A percentile compares a stretch with the other conserved stretches of the same genome.
Evolutionary conservation across 1,140 invertebrate species (phyloP).

Genomic region (Brachionus rubens): DNA sequence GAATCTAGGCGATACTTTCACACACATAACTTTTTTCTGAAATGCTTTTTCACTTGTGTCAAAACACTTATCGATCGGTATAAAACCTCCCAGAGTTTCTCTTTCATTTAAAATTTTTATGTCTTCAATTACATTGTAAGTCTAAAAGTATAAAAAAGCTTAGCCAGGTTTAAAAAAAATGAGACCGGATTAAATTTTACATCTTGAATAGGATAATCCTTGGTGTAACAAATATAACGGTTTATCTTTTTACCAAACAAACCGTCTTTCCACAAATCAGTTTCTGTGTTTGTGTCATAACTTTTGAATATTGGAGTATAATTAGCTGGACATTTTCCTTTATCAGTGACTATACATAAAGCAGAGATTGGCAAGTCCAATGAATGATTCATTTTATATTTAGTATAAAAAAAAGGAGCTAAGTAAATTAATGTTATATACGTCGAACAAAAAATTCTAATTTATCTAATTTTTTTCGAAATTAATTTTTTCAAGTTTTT

Average conservation of each 20-base stretch:
- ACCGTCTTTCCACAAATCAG: slow-evolving; percentile 42
- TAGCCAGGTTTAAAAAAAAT: neutral
- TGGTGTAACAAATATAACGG: slow-evolving; percentile 35
- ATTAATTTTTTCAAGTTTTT: too few species aligned
- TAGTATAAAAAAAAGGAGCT: neutral
- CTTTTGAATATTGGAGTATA: slow-evolving; percentile 17
- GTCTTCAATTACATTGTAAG: slow-evolving; percentile 44
- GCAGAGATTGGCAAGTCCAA: slow-evolving; percentile 34
- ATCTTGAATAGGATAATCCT: slow-evolving; percentile 43
- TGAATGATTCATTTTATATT: neutral
- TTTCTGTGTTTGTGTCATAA: slow-evolving; percentile 38
- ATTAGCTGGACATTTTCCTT: neutral
- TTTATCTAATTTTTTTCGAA: too few species aligned
- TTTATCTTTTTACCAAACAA: slow-evolving; percentile 41
- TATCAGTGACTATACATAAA: slow-evolving; percentile 28
- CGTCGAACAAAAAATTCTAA: too few species aligned
- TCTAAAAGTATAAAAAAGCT: neutral
- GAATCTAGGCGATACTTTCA: slow-evolving; percentile 32
- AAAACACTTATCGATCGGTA: slow-evolving; percentile 32
- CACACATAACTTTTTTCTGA: slow-evolving; percentile 28
- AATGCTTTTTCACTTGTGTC: slow-evolving; percentile 40
- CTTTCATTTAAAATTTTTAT: slow-evolving; percentile 35
- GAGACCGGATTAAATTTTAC: neutral
- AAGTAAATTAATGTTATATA: too few species aligned
- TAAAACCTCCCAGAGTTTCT: slow-evolving; percentile 24